Evolutionary conservation across 1,140 invertebrate genomes (phyloP), one percentile per base, ranked within the genome.

Genomic region (Popillia japonica): DNA sequence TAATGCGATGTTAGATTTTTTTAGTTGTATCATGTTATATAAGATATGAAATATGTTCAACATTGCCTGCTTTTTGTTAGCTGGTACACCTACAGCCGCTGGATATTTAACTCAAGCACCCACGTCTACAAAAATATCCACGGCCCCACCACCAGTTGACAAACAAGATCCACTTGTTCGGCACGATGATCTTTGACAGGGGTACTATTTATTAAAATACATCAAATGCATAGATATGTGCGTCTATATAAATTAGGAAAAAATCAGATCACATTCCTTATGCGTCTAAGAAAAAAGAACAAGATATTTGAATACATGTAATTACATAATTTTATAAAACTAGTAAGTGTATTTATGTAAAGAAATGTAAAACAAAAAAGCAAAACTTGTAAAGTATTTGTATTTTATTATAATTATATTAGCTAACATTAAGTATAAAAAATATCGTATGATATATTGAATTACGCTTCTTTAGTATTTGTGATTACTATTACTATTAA

Each of bases 111-210:
- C 94, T 7, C 92, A 94, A 85, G 95, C 95, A 59, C 75, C 75
- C 6, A 91, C 93, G 73, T 91, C 90, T 79, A 90, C 92, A 81
- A 90, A 91, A 80, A 91, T 96, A 80, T 92, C 94, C 78, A 91
- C 90, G 72, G 91, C 90, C 48, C 96, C 95, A 77, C 96, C 96
- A 22, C 95, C 95, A 77, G 92, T 95, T 41, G 93, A 94, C 85
- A 92, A 92, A 86, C 89, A 90, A 78, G 89, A 90, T 81, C 79
- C 81, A 64, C 48, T 79, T 27, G 76, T 84, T 40, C 77, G 77
- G 68, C 75, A 80, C 6, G 79, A 83, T 79, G 75, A 40, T 34
- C 78, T 83, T 72, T 82, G 81, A 82, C 81, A 72, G 17, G 77
- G 68, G 48, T 79, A 61, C 42, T 72, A 14, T 11, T 3, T 34